phyloP scores from a whole-genome alignment of 2,113 vertebrate species.

The Hassar affinis region DNA sequence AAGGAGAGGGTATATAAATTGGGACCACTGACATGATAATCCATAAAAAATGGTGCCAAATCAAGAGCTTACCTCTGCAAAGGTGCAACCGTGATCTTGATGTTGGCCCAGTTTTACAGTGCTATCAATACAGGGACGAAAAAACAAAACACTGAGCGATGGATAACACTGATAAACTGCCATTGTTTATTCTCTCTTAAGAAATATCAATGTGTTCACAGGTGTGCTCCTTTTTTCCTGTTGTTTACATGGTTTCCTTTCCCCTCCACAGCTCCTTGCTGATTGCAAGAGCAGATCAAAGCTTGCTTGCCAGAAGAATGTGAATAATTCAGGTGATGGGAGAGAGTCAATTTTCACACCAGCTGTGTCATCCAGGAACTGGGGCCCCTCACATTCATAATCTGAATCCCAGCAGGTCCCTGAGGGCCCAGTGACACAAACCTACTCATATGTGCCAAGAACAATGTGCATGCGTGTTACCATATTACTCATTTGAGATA shows the following conservation, averaged over 20 bases:
- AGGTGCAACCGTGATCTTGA: conserved; percentile 31
- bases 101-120: conserved; percentile 72
- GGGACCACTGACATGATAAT: conserved; percentile 55
- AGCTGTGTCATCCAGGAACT: conserved; percentile 70
- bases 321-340: conserved; percentile 79
- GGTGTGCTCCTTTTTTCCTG: conserved; percentile 72
- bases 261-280: conserved; percentile 61
- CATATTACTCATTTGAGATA: conserved; percentile 68
- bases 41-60: conserved; percentile 51
- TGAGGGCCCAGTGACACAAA: conserved; percentile 68
- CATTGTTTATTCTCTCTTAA: conserved; percentile 80
- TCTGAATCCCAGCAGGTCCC: conserved; percentile 64
- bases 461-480: conserved; percentile 11
- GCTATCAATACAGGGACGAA: conserved; percentile 36
- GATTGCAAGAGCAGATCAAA: conserved; percentile 74
- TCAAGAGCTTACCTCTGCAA: conserved; percentile 42
- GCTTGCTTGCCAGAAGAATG: conserved; percentile 68
- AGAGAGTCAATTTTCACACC: conserved; percentile 67
- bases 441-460: conserved; percentile 54
- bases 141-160: conserved; percentile 45
- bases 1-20: conserved; percentile 50
- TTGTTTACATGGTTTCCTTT: conserved; percentile 72
- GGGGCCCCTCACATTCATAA: conserved; percentile 65
- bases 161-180: conserved; percentile 66
- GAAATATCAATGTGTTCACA: conserved; percentile 79